A percentile compares a stretch with the other conserved stretches of the same genome.
Evolutionary conservation across 1,140 invertebrate species (phyloP).

Genomic region (Dysdera silvatica): DNA sequence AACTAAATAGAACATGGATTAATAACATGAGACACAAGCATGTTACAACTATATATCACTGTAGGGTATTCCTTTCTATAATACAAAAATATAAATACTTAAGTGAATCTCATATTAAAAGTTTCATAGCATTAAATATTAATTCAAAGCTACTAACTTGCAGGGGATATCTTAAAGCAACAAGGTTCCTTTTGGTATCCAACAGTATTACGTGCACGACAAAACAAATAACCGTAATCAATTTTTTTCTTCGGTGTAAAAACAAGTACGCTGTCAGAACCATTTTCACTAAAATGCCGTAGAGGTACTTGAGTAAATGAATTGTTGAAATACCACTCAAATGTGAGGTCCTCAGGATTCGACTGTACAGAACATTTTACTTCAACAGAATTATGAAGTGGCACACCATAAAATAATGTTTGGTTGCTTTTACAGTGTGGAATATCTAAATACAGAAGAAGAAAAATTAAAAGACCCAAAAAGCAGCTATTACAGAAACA

Average conservation of each 20-base stretch:
- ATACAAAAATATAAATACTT: too few relatives aligned
- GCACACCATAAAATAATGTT: constrained; percentile 61
- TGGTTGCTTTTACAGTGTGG: constrained; percentile 56
- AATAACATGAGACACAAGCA: too few relatives aligned
- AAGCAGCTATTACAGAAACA: too few relatives aligned
- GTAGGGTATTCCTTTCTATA: too few relatives aligned
- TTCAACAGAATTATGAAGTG: constrained; percentile 74
- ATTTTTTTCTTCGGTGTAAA: constrained; percentile 13
- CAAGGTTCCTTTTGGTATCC: constrained; percentile 19
- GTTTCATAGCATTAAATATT: too few relatives aligned
- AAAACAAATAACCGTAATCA: constrained; percentile 19
- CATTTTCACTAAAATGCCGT: constrained; percentile 13
- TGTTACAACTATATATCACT: too few relatives aligned
- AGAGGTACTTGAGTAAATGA: constrained; percentile 23
- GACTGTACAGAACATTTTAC: constrained; percentile 74
- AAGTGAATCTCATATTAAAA: too few relatives aligned
- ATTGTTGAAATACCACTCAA: constrained; percentile 35
- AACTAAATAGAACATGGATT: too few relatives aligned
- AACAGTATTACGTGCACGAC: constrained; percentile 8
- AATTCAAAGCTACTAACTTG: constrained; percentile 22
- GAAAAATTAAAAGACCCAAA: too few relatives aligned
- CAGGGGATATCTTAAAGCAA: constrained; percentile 17
- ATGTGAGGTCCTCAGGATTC: constrained; percentile 52
- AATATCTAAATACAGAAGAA: constrained; percentile 42
- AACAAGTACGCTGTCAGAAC: constrained; percentile 4